Base-by-base conservation (phyloP, 2,888 invertebrate species). In the Epinotia ramella region DNA sequence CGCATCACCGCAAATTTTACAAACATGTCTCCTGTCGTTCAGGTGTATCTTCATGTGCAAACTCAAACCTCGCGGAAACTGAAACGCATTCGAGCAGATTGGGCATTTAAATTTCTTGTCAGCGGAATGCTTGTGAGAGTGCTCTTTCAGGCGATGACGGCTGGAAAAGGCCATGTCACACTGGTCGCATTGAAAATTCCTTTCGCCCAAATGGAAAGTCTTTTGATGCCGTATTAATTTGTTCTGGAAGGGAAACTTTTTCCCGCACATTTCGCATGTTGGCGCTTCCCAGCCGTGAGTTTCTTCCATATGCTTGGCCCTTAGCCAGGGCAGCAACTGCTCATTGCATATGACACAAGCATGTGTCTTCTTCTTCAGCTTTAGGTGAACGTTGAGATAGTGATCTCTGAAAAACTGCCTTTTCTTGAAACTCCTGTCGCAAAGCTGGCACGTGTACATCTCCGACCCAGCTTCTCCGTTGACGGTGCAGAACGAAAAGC, bases 51-150 rank as follows among this genome's bases (percentile, higher is more conserved):
- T 77, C 49, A 56, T 49, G n/a, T 74, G 74, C 3, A 16, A 0
- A 5, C 16, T n/a, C n/a, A n/a, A 40, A 28, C 57, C 46, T 1
- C 24, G 49, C n/a, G 46, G 20, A 18, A 53, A 40, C 53, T 57
- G n/a, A 24, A 84, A 84, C 13, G 78, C 73, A 66, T 85, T 84
- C 6, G 79, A 77, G 76, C 86, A 86, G n/a, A 77, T 76, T 7
- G 77, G 59, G 73, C 85, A 86, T 28, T 78, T 76, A 64, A 82
- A 81, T 20, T 80, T 79, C 13, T 78, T 82, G 11, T 76, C 78
- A 28, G 79, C 73, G 3, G 77, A 79, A 66, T 84, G 85, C 24
- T 44, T 67, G 9, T 66, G 12, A 18, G 57, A 13, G 57, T 78
- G 78, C 1, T 24, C 9, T 5, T 28, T 24, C 33, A 78, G n/a